Evolutionary conservation across 2,888 invertebrate genomes (phyloP).

Genomic region (Seira sanloemensis): DNA sequence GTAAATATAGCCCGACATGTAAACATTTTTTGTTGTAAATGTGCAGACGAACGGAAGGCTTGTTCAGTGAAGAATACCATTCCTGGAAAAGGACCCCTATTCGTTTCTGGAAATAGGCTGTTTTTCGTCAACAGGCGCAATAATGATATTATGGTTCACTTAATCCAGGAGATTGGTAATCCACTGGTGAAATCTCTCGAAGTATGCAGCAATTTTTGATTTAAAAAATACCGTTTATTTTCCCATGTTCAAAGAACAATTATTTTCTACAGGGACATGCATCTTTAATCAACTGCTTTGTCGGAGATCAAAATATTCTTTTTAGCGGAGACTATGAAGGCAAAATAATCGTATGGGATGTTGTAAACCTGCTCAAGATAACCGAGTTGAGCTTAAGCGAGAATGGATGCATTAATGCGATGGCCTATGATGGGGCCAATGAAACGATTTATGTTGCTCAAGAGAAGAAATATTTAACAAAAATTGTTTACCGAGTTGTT

Average conservation of each 20-base stretch:
- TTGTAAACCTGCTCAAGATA: constrained; percentile 74
- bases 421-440: constrained; percentile 72
- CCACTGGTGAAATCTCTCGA: constrained; percentile 63
- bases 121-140: constrained; percentile 78
- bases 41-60: constrained; percentile 37
- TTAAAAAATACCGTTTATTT: too few relatives aligned
- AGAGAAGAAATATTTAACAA: constrained; percentile 44
- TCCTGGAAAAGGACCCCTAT: constrained; percentile 78
- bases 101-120: constrained; percentile 77
- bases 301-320: constrained; percentile 14
- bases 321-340: constrained; percentile 78
- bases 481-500: background rate
- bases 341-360: constrained; percentile 77
- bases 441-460: constrained; percentile 52
- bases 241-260: too few relatives aligned
- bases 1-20: background rate
- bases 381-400: constrained; percentile 73
- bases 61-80: constrained; percentile 73
- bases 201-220: background rate
- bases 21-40: background rate
- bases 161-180: constrained; percentile 76
- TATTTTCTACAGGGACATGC: constrained; percentile 47
- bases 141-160: constrained; percentile 79
- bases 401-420: constrained; percentile 76
- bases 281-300: constrained; percentile 41